phyloP scores from a whole-genome alignment of 2,113 vertebrate species.

The Promerops cafer region DNA sequence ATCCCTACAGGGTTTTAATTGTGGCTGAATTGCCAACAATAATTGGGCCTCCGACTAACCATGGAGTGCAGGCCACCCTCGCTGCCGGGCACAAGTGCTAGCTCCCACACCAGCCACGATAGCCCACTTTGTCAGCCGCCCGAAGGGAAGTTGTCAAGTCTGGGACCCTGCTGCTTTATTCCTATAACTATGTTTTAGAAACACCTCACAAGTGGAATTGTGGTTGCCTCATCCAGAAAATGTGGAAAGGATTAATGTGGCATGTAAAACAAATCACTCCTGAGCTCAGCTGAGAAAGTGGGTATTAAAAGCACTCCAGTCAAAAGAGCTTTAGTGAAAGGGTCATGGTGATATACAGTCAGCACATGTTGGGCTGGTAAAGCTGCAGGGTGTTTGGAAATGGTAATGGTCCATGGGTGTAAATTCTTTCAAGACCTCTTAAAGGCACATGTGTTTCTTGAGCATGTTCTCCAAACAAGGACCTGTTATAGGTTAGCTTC shows the following conservation, averaged over 20 bases:
- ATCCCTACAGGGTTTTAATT: constrained; percentile 79
- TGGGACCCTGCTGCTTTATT: constrained; percentile 82
- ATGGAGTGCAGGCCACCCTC: constrained; percentile 69
- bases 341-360: constrained; percentile 78
- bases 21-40: constrained; percentile 78
- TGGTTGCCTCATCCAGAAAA: constrained; percentile 86
- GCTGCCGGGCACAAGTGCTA: constrained; percentile 64
- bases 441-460: constrained; percentile 82
- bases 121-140: constrained; percentile 76
- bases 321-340: constrained; percentile 80
- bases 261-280: constrained; percentile 87
- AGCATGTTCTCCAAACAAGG: constrained; percentile 77
- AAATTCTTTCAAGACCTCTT: constrained; percentile 88
- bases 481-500: constrained; percentile 80
- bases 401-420: constrained; percentile 85
- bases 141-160: constrained; percentile 81
- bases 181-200: constrained; percentile 81
- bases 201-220: constrained; percentile 85
- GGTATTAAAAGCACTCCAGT: constrained; percentile 84
- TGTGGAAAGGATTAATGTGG: constrained; percentile 92
- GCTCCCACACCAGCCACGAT: constrained; percentile 65
- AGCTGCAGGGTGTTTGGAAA: constrained; percentile 83
- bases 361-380: constrained; percentile 81
- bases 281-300: constrained; percentile 85
- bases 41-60: constrained; percentile 73